phyloP scores from a whole-genome alignment of 2,797 vertebrate species.

The Galaxias olidus region DNA sequence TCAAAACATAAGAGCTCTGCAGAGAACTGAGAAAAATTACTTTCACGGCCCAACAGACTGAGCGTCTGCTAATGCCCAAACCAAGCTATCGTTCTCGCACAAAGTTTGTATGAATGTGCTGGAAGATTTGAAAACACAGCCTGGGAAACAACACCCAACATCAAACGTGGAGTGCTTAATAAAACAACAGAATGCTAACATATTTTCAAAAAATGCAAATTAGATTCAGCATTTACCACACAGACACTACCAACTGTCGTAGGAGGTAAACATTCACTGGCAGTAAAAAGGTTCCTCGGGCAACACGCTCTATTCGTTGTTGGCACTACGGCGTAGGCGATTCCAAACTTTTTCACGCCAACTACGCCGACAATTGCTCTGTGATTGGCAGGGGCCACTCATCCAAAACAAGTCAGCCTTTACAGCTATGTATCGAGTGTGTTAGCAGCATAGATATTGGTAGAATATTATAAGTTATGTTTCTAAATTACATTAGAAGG shows the following conservation, averaged over 20 bases:
- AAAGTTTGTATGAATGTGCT: slow-evolving; percentile 33
- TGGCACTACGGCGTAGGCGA: too few species aligned
- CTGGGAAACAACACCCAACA: slow-evolving; percentile 32
- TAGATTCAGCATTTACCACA: not conserved
- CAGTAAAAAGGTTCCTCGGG: not conserved
- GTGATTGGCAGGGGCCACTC: too few species aligned
- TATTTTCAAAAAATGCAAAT: not conserved
- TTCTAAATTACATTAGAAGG: too few species aligned
- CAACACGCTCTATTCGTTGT: too few species aligned
- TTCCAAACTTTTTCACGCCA: too few species aligned
- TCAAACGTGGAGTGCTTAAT: slow-evolving; percentile 30
- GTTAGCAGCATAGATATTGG: too few species aligned
- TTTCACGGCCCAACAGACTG: slow-evolving; percentile 26
- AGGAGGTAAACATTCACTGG: slow-evolving; percentile 7
- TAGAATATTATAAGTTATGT: too few species aligned
- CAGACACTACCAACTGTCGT: slow-evolving; percentile 15
- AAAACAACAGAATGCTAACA: slow-evolving; percentile 16
- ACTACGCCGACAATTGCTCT: too few species aligned
- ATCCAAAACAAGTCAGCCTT: too few species aligned
- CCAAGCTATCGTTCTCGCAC: slow-evolving; percentile 33
- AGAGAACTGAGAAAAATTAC: slow-evolving; percentile 43
- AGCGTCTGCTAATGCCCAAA: slow-evolving; percentile 21
- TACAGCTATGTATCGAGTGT: too few species aligned
- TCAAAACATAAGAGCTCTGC: slow-evolving; percentile 47
- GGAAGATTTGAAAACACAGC: slow-evolving; percentile 23